Evolutionary conservation across 1,140 invertebrate genomes (phyloP), one percentile per base, ranked within the genome.

Genomic region (Magallana angulata): DNA sequence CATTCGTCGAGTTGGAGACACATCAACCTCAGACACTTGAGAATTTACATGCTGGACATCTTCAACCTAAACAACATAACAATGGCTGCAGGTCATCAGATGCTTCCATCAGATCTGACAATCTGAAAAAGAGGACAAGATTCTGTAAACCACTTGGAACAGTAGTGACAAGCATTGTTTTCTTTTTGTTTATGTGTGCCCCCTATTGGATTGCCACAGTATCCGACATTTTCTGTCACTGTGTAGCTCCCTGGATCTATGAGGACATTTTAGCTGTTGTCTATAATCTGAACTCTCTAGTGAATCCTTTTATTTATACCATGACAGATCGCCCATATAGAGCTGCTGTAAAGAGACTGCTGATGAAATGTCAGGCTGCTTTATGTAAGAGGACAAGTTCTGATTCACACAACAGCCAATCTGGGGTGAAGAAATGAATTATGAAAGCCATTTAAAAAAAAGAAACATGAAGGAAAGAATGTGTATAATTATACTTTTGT

Each of bases 271-370:
- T 91, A 11, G 76, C 89, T 2, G 89, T 90, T 14, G 86, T 91
- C 12, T 91, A 91, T 81, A 91, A 90, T 60, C 89, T 90, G 84
- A 89, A 91, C 64, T 91, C 91, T 12, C 88, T 91, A 12, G 90
- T 91, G 2, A 91, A 91, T 71, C 91, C 91, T 7, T 91, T 87
- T 58, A 91, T 91, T 24, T 91, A 90, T 64, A 91, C 91, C 81
- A 82, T 88, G n/a, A 91, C 91, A 57, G 91, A 91, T 71, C 82
- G 88, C 57, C 83, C 85, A 36, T 91, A 90, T 56, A 91, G 90
- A 64, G 62, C 58, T 56, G 89, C 88, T 18, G 82, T 92, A 11
- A 89, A 84, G 76, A 84, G 24, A 8, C 56, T 88, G 12, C 87
- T 62, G 11, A 87, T 58, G 59, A 87, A 68, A 81, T 30, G 12